Conservation (phyloP, 2,797 vertebrate species). For the Alauda arvensis region DNA sequence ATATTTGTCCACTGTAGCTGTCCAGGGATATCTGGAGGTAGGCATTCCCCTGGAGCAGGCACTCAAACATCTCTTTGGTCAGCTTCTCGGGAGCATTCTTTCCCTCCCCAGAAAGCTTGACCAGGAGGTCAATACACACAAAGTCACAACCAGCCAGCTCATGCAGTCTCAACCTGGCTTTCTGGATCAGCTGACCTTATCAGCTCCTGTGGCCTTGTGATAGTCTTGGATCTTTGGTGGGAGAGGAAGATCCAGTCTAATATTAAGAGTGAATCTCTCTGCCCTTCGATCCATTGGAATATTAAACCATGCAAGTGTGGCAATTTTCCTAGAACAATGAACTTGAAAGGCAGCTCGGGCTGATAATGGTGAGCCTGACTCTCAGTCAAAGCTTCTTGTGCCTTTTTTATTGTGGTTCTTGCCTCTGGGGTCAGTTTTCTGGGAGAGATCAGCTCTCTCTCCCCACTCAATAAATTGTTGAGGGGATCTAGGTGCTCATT, state of each 20-base stretch:
- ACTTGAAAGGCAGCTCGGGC: too few relatives aligned
- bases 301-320: too few relatives aligned
- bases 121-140: not conserved
- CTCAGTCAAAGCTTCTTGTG: too few relatives aligned
- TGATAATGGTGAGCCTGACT: too few relatives aligned
- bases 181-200: not conserved
- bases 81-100: not conserved
- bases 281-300: too few relatives aligned
- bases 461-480: too few relatives aligned
- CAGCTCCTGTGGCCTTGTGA: not conserved
- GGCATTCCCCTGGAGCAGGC: not conserved
- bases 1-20: not conserved
- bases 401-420: too few relatives aligned
- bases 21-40: too few relatives aligned
- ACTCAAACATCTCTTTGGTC: not conserved
- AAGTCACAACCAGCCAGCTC: not conserved
- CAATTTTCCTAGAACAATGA: too few relatives aligned
- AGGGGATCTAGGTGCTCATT: not conserved
- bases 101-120: not conserved
- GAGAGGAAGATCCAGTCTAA: not conserved
- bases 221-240: not conserved
- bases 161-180: not conserved
- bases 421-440: too few relatives aligned
- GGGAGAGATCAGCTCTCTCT: not conserved
- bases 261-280: not conserved